Percentiles rank a stretch among this genome's conserved stretches.
Conservation (phyloP, 2,888 invertebrate genomes). For the Scaptomyza reducta region DNA sequence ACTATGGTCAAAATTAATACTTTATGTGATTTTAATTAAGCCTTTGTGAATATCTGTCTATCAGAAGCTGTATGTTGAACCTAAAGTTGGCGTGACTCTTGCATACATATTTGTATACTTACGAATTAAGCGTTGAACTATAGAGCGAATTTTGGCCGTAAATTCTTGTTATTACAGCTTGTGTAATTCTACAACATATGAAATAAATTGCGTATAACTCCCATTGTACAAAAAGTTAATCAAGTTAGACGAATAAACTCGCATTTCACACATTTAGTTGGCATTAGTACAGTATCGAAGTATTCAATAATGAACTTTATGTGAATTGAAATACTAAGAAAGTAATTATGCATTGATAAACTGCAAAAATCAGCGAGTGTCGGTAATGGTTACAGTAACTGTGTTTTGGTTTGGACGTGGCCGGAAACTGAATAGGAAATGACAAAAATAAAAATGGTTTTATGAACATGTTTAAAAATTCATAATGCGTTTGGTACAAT, state of each 20-base stretch:
- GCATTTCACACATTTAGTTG: constrained; percentile 29
- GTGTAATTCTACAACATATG: too few species aligned
- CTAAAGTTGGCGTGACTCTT: background rate
- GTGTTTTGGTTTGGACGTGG: constrained; percentile 18
- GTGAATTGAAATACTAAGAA: constrained; percentile 36
- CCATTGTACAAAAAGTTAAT: constrained; percentile 12
- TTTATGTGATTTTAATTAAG: background rate
- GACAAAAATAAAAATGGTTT: constrained; percentile 8
- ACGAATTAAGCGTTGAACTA: too few species aligned
- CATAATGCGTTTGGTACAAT: constrained; percentile 5
- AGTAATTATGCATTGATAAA: constrained; percentile 71
- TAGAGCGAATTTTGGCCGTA: too few species aligned
- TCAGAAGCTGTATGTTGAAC: background rate
- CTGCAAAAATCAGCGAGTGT: constrained; percentile 12
- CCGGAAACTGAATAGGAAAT: constrained; percentile 42
- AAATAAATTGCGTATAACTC: background rate
- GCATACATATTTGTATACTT: background rate
- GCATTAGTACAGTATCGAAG: constrained; percentile 32
- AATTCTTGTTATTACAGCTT: too few species aligned
- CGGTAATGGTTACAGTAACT: constrained; percentile 12
- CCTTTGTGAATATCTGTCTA: background rate
- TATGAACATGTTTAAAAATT: constrained; percentile 44
- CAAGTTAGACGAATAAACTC: constrained; percentile 13
- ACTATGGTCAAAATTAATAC: constrained; percentile 1
- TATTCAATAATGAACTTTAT: constrained; percentile 46